phyloP scores from a whole-genome alignment of 2,113 vertebrate genomes.

The Mastomys coucha region DNA sequence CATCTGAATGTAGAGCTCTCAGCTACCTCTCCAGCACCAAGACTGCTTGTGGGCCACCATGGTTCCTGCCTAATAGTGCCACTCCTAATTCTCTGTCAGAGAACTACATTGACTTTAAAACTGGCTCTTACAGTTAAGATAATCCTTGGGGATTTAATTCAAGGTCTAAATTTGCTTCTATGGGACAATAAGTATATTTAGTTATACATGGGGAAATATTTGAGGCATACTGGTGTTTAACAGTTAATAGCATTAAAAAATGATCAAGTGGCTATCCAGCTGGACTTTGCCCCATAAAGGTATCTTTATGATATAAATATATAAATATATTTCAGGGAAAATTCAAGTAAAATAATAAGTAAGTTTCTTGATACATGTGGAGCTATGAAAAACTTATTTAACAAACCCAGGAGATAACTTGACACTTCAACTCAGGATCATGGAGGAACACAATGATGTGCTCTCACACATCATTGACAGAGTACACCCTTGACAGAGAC shows the following conservation, averaged over 20 bases:
- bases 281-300: constrained; percentile 9
- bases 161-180: background rate
- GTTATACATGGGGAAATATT: background rate
- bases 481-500: background rate
- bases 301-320: background rate
- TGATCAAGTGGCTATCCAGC: constrained; percentile 42
- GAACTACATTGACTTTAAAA: background rate
- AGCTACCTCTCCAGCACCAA: too few species aligned
- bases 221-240: constrained; percentile 21
- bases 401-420: background rate
- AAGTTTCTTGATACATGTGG: background rate
- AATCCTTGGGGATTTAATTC: background rate
- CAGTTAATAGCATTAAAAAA: background rate
- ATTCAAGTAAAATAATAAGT: background rate
- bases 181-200: background rate
- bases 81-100: background rate
- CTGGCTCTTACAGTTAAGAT: background rate
- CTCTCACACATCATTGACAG: background rate
- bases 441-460: background rate
- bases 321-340: background rate
- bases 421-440: constrained; percentile 21
- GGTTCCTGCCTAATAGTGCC: too few species aligned
- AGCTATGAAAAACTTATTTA: constrained; percentile 31
- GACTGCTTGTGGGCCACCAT: too few species aligned
- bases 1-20: too few species aligned